phyloP scores from a whole-genome alignment of 2,888 invertebrate genomes.

The Amiota communis region DNA sequence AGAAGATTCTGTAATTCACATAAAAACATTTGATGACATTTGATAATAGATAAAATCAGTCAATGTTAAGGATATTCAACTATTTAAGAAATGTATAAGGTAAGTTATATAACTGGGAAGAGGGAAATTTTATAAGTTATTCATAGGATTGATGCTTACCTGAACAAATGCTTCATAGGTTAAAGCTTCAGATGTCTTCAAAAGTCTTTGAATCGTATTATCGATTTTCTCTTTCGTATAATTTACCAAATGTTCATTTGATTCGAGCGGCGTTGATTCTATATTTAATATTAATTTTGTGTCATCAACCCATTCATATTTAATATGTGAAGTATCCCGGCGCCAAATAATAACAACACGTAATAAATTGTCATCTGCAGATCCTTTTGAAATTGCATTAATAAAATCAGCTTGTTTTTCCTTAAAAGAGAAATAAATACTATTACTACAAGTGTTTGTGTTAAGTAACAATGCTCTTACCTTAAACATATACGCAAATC shows the following conservation, averaged over 20 bases:
- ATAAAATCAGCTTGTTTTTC: slow-evolving; percentile 85
- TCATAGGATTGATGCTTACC: slow-evolving; percentile 71
- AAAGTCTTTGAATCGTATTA: slow-evolving; percentile 80
- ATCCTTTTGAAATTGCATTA: slow-evolving; percentile 76
- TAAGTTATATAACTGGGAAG: too few relatives aligned
- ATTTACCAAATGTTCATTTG: slow-evolving; percentile 77
- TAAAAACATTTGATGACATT: background rate
- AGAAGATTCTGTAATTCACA: slow-evolving; percentile 78
- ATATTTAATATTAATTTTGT: slow-evolving; percentile 58
- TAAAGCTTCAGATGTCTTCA: slow-evolving; percentile 83
- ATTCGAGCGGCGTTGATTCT: slow-evolving; percentile 66
- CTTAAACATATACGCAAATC: slow-evolving; percentile 91
- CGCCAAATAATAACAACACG: slow-evolving; percentile 93
- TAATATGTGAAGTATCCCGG: slow-evolving; percentile 86
- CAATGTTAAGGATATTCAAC: too few relatives aligned
- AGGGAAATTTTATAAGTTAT: too few relatives aligned
- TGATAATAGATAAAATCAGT: background rate
- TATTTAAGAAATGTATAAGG: too few relatives aligned
- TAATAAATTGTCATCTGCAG: slow-evolving; percentile 78
- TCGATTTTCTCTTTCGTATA: slow-evolving; percentile 83
- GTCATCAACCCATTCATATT: slow-evolving; percentile 88
- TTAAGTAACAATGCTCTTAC: slow-evolving; percentile 73
- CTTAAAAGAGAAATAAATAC: slow-evolving; percentile 42
- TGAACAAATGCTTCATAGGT: slow-evolving; percentile 86
- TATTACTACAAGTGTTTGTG: background rate